Conservation (phyloP, 2,888 invertebrate genomes). For the Callosobruchus maculatus region DNA sequence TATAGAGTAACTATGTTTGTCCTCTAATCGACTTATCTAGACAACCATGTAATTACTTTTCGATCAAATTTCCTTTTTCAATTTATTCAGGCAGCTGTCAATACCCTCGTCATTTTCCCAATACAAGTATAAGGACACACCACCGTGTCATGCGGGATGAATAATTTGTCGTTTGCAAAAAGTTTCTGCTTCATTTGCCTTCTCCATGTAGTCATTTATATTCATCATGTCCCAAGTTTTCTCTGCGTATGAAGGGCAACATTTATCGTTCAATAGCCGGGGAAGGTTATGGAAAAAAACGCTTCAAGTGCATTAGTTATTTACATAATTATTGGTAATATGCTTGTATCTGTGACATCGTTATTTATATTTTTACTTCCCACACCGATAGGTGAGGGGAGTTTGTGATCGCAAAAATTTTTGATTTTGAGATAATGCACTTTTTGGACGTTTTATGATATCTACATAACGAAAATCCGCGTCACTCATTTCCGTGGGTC, state of each 20-base stretch:
- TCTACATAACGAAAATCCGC: too few relatives aligned
- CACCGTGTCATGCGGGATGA: background rate
- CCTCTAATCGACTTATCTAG: background rate
- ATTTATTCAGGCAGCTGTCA: background rate
- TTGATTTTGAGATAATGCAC: too few relatives aligned
- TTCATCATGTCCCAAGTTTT: background rate
- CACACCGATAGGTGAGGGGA: too few relatives aligned
- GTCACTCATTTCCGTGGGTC: too few relatives aligned
- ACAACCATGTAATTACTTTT: background rate
- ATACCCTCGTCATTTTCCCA: background rate
- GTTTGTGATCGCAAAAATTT: too few relatives aligned
- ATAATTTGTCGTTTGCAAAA: background rate
- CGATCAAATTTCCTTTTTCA: background rate
- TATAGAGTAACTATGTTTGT: background rate
- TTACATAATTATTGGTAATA: background rate
- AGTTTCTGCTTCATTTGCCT: background rate
- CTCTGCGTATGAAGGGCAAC: background rate
- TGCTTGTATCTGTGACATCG: too few relatives aligned
- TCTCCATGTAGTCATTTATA: background rate
- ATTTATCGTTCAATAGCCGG: background rate
- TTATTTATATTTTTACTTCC: too few relatives aligned
- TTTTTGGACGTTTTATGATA: too few relatives aligned
- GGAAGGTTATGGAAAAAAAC: background rate
- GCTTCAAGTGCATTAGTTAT: background rate
- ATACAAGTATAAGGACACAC: background rate